Base-by-base conservation (phyloP, 2,888 invertebrate genomes). In the Pegoplata infirma region DNA sequence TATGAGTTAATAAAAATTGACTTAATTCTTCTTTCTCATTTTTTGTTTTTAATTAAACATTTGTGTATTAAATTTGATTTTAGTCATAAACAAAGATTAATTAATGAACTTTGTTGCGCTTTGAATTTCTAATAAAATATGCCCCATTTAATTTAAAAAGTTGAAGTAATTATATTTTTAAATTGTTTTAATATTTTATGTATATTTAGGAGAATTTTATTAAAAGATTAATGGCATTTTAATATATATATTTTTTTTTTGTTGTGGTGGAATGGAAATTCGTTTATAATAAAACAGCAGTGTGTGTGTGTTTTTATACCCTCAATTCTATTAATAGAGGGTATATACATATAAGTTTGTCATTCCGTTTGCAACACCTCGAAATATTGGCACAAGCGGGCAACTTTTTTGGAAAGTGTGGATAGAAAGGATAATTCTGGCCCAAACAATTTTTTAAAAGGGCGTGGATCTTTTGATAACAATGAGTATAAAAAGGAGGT, bases 21-120 rank as follows among this genome's bases (percentile, higher is more conserved):
- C 36, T 17, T 59, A 16, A 14, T 25, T 25, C 40, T 53, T 21
- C 10, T 71, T 73, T 49, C 32, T 55, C 17, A 46, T 25, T 51
- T 63, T 61, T 55, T 61, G 53, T 28, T 46, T 63, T 55, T 71
- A 55, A 71, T 63, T 71, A 71, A 63, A 49, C 63, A 49, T 49
- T 6, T 51, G 40, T 63, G 51, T 17, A 46, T 63, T 63, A 49
- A 55, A 55, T 55, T 71, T 71, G 46, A 71, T 63, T 47, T 21
- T 32, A 63, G 32, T 32, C 46, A 61, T 44, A 46, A 59, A 28
- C 23, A 71, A 71, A 71, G 21, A 63, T 63, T 63, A 55, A 63
- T 63, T 63, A 55, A 46, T 55, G 46, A 61, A 55, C 53, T 55
- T 47, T 46, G 25, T n/a, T 19, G 3, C 36, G 53, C 16, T 63